Conservation (phyloP, 1,140 invertebrate genomes). For the Scaptomyza graminum region DNA sequence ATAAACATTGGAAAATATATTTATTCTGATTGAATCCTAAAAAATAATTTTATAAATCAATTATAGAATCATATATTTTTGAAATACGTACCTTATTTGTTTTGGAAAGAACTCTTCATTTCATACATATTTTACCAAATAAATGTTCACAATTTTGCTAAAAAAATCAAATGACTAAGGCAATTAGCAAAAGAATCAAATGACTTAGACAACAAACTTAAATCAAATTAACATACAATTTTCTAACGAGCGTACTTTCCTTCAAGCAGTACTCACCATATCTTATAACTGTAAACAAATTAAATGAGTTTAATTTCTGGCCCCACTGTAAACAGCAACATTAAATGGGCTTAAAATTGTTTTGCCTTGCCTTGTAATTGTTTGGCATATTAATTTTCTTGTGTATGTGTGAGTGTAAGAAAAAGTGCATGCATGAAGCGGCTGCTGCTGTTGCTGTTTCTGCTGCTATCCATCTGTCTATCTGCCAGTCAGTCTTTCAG, state of each 20-base stretch:
- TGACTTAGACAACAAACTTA: constrained; percentile 23
- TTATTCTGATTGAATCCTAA: too few species aligned
- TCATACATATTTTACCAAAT: too few species aligned
- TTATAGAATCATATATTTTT: too few species aligned
- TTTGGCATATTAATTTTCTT: constrained; percentile 79
- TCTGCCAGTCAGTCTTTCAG: constrained; percentile 24
- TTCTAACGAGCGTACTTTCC: not conserved
- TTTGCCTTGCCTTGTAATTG: constrained; percentile 77
- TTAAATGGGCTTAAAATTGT: constrained; percentile 80
- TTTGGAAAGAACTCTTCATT: too few species aligned
- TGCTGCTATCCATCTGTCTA: constrained; percentile 41
- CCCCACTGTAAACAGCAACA: constrained; percentile 65
- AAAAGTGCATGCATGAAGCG: constrained; percentile 66
- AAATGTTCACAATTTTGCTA: too few species aligned
- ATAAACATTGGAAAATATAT: too few species aligned
- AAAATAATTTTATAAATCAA: too few species aligned
- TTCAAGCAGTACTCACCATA: not conserved
- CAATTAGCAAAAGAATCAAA: not conserved
- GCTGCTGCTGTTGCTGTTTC: not conserved
- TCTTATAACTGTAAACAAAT: not conserved
- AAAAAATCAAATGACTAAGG: not conserved
- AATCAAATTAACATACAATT: not conserved
- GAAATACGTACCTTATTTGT: too few species aligned
- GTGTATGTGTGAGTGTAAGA: constrained; percentile 52
- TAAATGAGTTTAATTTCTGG: constrained; percentile 7